Conservation (phyloP, 2,888 invertebrate species). For the Ectropis crepuscularia region DNA sequence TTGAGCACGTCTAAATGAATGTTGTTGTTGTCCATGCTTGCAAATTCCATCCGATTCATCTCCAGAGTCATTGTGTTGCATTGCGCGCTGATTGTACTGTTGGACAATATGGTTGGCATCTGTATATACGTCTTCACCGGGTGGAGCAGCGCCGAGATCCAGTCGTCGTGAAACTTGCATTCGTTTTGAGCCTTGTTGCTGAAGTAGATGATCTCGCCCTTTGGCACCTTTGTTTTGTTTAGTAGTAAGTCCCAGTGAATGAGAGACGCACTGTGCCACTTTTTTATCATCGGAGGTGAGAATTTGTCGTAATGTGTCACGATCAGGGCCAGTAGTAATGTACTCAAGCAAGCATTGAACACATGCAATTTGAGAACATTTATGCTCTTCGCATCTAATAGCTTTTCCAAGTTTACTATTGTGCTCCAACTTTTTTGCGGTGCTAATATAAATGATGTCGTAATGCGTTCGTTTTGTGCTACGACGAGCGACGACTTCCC, state of each 20-base stretch:
- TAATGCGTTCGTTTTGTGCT: constrained; percentile 31
- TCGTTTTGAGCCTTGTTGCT: neutral
- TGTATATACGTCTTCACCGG: neutral
- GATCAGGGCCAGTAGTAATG: constrained; percentile 30
- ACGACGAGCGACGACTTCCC: constrained; percentile 36
- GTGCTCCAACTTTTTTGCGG: constrained; percentile 31
- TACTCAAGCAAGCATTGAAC: constrained; percentile 28
- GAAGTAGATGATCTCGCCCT: neutral
- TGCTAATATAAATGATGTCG: constrained; percentile 36
- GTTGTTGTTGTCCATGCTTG: too few species aligned
- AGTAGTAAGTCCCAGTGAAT: constrained; percentile 17
- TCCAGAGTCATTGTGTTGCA: neutral
- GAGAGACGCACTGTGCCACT: constrained; percentile 27
- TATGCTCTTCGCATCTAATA: constrained; percentile 23
- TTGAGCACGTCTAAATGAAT: too few species aligned
- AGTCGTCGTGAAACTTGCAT: neutral
- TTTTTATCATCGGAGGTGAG: constrained; percentile 25
- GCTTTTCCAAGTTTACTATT: constrained; percentile 17
- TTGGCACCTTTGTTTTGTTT: neutral
- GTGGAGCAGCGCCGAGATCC: neutral
- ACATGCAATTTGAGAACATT: constrained; percentile 35
- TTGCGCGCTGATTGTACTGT: neutral
- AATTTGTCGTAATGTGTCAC: constrained; percentile 27
- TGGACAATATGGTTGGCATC: neutral
- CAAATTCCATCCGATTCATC: too few species aligned